phyloP scores from a whole-genome alignment of 1,140 invertebrate genomes.

The Drosophila grimshawi region DNA sequence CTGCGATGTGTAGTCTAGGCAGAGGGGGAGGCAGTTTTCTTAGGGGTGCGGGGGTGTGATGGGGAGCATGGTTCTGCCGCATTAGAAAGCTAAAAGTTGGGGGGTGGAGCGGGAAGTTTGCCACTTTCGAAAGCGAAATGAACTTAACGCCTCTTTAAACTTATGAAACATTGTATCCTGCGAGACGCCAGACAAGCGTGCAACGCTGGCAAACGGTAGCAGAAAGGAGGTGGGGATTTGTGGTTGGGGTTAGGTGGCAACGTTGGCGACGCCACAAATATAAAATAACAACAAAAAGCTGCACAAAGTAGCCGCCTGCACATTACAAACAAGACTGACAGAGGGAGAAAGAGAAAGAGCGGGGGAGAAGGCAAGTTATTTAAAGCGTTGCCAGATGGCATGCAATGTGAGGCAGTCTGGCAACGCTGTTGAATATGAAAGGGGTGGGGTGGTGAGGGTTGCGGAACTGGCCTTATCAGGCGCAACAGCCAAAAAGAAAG shows the following conservation, averaged over 20 bases:
- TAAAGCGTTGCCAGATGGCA: slow-evolving; percentile 31
- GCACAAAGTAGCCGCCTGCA: background rate
- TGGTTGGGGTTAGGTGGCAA: background rate
- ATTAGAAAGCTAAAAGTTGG: slow-evolving; percentile 29
- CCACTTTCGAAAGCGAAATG: slow-evolving; percentile 40
- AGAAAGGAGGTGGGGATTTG: background rate
- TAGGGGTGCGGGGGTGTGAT: background rate
- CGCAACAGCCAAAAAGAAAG: slow-evolving; percentile 44
- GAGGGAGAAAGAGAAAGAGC: background rate
- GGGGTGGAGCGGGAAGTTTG: background rate
- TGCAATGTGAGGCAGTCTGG: slow-evolving; percentile 17
- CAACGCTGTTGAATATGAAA: slow-evolving; percentile 39
- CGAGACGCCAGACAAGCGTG: slow-evolving; percentile 24
- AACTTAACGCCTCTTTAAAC: slow-evolving; percentile 81
- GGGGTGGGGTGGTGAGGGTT: background rate
- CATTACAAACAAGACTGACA: background rate
- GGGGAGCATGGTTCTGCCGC: background rate
- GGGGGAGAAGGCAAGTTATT: background rate
- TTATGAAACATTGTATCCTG: slow-evolving; percentile 72
- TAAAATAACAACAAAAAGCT: background rate
- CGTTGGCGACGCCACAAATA: background rate
- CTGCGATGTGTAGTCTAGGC: background rate
- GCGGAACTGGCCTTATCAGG: slow-evolving; percentile 29
- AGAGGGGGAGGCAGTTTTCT: background rate
- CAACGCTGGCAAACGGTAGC: no score